phyloP scores from a whole-genome alignment of 2,888 invertebrate species.

The Dryobota labecula region DNA sequence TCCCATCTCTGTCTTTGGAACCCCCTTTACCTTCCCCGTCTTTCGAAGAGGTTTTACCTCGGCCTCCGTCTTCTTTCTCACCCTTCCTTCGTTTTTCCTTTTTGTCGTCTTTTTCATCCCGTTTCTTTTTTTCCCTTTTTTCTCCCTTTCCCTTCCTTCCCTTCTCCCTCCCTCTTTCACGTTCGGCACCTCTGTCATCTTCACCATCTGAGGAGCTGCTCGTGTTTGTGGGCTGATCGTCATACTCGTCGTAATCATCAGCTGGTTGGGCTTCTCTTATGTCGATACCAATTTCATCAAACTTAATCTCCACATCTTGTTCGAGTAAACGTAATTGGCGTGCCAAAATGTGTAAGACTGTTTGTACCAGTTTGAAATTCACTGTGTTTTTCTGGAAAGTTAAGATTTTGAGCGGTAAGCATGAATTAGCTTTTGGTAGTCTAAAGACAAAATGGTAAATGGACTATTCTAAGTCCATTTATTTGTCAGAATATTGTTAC shows the following conservation, averaged over 20 bases:
- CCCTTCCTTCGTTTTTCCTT: neutral
- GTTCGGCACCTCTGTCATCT: neutral
- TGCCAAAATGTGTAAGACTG: conserved; percentile 80
- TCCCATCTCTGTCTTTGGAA: neutral
- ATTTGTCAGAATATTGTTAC: too few relatives aligned
- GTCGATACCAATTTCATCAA: conserved; percentile 41
- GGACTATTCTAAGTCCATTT: too few relatives aligned
- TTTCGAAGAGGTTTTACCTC: neutral
- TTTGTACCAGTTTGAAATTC: conserved; percentile 74
- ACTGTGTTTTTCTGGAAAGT: conserved; percentile 40
- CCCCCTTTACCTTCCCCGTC: neutral
- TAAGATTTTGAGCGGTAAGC: neutral
- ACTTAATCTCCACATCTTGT: conserved; percentile 78
- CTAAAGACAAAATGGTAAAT: neutral
- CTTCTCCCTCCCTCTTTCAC: neutral
- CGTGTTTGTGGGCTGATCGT: neutral
- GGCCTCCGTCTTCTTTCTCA: neutral
- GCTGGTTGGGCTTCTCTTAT: neutral
- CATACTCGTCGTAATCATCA: conserved; percentile 13
- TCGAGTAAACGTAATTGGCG: conserved; percentile 81
- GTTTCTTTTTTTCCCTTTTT: neutral
- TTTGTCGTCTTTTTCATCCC: too few relatives aligned
- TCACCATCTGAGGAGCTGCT: conserved; percentile 2
- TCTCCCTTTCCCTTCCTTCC: neutral
- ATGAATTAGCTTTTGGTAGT: neutral